Percentiles rank a stretch among this genome's conserved stretches.
phyloP scores from a whole-genome alignment of 2,888 invertebrate genomes.

The Dynastes hyllus region DNA sequence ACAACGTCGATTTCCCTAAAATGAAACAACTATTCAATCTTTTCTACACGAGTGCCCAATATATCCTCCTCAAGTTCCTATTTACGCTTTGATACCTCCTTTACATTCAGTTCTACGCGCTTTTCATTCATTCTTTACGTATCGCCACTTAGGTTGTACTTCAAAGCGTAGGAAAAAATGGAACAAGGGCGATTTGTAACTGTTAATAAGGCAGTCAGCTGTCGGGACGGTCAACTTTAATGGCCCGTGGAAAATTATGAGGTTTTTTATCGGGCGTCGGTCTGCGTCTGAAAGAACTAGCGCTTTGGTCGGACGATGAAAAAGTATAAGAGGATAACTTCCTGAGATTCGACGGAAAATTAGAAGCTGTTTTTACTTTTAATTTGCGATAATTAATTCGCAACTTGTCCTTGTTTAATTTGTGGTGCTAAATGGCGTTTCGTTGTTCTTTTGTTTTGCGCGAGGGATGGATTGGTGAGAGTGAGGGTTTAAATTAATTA shows the following conservation, averaged over 20 bases:
- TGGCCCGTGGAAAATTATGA: constrained; percentile 29
- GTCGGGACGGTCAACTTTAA: constrained; percentile 43
- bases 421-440: neutral
- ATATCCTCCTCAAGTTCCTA: neutral
- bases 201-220: constrained; percentile 39
- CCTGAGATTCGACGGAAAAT: neutral
- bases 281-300: neutral
- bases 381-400: constrained; percentile 19
- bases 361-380: neutral
- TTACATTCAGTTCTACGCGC: too few relatives aligned
- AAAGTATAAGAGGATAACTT: neutral
- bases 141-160: too few relatives aligned
- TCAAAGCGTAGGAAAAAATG: neutral
- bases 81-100: too few relatives aligned
- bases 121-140: too few relatives aligned
- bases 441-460: neutral
- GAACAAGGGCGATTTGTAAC: constrained; percentile 34
- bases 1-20: too few relatives aligned
- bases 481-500: too few relatives aligned
- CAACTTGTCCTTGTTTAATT: constrained; percentile 21
- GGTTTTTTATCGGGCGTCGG: neutral
- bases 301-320: neutral
- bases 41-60: too few relatives aligned
- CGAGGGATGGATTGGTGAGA: too few relatives aligned
- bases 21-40: neutral